Percentiles rank a stretch among this genome's conserved stretches.
Evolutionary conservation across 2,888 invertebrate species (phyloP).

Genomic region (Plutella xylostella): DNA sequence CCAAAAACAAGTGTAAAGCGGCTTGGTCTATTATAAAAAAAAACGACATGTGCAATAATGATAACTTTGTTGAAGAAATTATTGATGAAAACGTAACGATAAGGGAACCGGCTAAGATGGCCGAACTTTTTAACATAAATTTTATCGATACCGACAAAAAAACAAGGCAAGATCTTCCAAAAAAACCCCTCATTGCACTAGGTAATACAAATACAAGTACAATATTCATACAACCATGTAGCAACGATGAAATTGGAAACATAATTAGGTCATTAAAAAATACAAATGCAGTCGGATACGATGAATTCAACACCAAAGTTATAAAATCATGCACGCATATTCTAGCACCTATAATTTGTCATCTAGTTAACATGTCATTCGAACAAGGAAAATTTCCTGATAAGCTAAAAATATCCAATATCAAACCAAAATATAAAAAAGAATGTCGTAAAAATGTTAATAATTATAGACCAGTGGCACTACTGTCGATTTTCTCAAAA

Average conservation of each 20-base stretch:
- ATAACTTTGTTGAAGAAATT: too few species aligned
- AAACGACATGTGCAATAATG: too few species aligned
- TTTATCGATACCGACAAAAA: too few species aligned
- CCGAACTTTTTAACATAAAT: too few species aligned
- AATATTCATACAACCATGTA: neutral
- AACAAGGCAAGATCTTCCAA: too few species aligned
- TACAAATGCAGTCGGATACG: neutral
- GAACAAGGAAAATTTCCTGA: neutral
- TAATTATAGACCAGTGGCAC: conserved; percentile 17
- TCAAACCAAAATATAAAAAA: conserved; percentile 15
- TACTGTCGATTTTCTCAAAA: conserved; percentile 11
- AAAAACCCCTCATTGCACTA: too few species aligned
- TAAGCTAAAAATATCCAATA: conserved; percentile 9
- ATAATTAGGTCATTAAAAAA: neutral
- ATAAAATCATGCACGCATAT: neutral
- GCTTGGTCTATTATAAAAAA: too few species aligned
- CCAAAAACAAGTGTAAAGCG: too few species aligned
- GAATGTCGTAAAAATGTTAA: conserved; percentile 8
- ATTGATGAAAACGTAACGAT: too few species aligned
- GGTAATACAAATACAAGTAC: neutral
- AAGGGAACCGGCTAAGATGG: too few species aligned
- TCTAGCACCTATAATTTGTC: neutral
- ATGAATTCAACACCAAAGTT: neutral
- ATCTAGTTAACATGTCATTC: neutral
- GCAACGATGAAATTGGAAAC: neutral